These are phyloP conservation scores for Catharus minimus DNA, from an alignment of 2,113 vertebrate species.

Conservation along the genomic window DNA sequence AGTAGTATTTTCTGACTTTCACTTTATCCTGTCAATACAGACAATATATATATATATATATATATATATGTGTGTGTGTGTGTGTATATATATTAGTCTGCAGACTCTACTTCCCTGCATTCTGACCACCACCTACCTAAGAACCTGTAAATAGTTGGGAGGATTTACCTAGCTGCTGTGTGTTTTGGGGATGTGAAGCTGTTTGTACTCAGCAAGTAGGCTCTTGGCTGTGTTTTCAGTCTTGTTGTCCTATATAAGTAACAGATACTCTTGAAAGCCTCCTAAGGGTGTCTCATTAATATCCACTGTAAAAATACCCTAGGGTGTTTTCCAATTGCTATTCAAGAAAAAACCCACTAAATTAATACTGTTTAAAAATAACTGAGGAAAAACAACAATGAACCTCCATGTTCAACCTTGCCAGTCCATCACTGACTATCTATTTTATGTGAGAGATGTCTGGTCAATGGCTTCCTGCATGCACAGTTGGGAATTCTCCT, in stretches of 20 bases:
- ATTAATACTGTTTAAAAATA: neutral
- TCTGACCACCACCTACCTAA: neutral
- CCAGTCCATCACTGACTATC: conserved; percentile 7
- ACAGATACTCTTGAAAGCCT: neutral
- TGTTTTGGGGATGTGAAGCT: neutral
- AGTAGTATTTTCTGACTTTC: neutral
- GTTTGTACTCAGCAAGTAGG: neutral
- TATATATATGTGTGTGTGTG: too few relatives aligned
- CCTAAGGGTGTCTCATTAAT: neutral
- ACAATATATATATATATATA: too few relatives aligned
- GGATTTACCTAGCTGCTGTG: neutral
- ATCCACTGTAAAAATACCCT: neutral
- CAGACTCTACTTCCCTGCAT: neutral
- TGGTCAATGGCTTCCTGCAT: conserved; percentile 41
- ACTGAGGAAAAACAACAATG: neutral
- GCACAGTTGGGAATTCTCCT: conserved; percentile 25
- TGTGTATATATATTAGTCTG: neutral
- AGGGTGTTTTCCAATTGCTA: neutral
- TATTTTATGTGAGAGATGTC: neutral
- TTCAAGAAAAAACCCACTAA: neutral
- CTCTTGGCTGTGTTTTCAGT: neutral
- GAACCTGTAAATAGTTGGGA: neutral
- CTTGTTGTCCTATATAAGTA: neutral
- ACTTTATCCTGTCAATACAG: neutral
- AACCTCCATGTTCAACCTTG: neutral